Evolutionary conservation across 2,888 invertebrate genomes (phyloP).

Genomic region (Ormia ochracea): DNA sequence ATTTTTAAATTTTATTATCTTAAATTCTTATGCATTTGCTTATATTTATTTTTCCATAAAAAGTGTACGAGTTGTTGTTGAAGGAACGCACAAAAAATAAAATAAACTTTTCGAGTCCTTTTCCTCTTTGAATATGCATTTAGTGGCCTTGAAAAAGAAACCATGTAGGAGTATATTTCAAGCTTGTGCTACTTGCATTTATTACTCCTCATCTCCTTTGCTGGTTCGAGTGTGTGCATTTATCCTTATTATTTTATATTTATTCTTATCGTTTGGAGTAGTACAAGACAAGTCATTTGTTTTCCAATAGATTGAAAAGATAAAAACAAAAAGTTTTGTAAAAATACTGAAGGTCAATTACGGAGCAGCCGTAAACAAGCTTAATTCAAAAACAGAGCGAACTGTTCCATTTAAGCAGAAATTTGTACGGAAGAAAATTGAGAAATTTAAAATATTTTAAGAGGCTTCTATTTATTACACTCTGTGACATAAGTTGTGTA

Average conservation of each 20-base stretch:
- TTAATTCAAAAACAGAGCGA: background rate
- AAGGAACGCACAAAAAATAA: background rate
- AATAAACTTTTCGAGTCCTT: background rate
- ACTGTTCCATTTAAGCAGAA: background rate
- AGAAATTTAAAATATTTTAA: too few species aligned
- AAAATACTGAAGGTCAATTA: slow-evolving; percentile 35
- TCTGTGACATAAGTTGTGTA: too few species aligned
- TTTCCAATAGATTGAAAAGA: slow-evolving; percentile 13
- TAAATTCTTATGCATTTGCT: too few species aligned
- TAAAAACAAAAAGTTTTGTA: slow-evolving; percentile 15
- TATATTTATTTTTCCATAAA: too few species aligned
- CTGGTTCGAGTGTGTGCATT: background rate
- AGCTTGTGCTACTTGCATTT: background rate
- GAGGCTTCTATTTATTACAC: too few species aligned
- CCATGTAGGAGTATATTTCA: slow-evolving; percentile 14
- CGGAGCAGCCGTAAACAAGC: slow-evolving; percentile 1
- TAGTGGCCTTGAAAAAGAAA: background rate
- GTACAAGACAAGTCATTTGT: slow-evolving; percentile 38
- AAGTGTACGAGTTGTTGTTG: background rate
- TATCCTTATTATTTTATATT: slow-evolving; percentile 3
- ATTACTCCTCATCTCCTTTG: background rate
- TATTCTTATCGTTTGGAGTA: slow-evolving; percentile 5
- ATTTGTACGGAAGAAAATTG: background rate
- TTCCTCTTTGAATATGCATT: background rate
- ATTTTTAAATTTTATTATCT: too few species aligned